phyloP scores from a whole-genome alignment of 2,113 vertebrate genomes.

The Pygoscelis adeliae region DNA sequence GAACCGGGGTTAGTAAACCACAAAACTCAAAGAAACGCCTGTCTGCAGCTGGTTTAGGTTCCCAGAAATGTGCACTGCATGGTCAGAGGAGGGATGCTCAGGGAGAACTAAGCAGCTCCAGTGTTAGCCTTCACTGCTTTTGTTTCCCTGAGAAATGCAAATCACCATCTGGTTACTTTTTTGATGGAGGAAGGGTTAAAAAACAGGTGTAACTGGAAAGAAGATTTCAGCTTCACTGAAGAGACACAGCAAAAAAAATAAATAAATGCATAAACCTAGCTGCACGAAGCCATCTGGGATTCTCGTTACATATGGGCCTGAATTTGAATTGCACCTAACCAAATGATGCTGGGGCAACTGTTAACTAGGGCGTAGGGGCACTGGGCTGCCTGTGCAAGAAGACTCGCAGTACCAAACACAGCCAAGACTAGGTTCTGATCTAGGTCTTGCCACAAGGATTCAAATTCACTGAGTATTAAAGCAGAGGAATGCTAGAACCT shows the following conservation, averaged over 20 bases:
- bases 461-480: not conserved
- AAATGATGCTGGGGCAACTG: not conserved
- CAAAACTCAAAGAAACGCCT: not conserved
- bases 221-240: constrained; percentile 34
- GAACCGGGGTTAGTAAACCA: not conserved
- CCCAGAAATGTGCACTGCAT: not conserved
- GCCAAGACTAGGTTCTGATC: not conserved
- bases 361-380: not conserved
- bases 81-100: not conserved
- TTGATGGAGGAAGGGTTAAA: constrained; percentile 21
- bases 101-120: not conserved
- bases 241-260: not conserved
- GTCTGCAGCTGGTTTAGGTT: not conserved
- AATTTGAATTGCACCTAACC: not conserved
- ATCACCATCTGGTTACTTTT: not conserved
- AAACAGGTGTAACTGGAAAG: constrained; percentile 32
- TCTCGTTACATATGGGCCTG: not conserved
- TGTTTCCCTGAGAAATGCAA: not conserved
- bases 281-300: not conserved
- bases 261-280: not conserved
- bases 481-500: not conserved
- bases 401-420: not conserved
- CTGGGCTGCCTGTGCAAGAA: not conserved
- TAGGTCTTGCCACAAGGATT: not conserved
- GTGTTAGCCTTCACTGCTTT: not conserved